Evolutionary conservation across 1,140 invertebrate genomes (phyloP).

Genomic region (Solen grandis): DNA sequence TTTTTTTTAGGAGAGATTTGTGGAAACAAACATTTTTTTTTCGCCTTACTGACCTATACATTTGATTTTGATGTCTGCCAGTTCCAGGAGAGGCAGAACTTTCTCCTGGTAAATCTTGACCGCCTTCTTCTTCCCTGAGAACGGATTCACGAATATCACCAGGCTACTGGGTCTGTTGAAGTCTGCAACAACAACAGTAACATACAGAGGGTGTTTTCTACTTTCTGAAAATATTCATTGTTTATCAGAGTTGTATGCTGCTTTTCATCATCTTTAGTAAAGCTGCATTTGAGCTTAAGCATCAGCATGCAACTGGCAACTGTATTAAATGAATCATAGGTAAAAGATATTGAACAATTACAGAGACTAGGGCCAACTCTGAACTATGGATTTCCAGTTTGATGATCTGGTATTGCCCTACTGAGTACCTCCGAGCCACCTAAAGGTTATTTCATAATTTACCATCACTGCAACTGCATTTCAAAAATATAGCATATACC

Average conservation of each 20-base stretch:
- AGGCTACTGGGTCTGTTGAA: conserved; percentile 36
- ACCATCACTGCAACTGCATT: too few species aligned
- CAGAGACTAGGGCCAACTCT: too few species aligned
- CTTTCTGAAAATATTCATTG: background rate
- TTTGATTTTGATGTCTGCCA: conserved; percentile 35
- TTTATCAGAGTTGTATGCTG: background rate
- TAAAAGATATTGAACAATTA: background rate
- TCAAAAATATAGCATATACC: too few species aligned
- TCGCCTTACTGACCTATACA: conserved; percentile 48
- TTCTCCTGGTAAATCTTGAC: conserved; percentile 88
- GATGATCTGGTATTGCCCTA: too few species aligned
- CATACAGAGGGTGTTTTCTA: background rate
- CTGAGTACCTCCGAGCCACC: too few species aligned
- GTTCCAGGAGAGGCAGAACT: conserved; percentile 83
- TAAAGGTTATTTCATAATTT: too few species aligned
- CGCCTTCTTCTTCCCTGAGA: conserved; percentile 85
- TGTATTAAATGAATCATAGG: background rate
- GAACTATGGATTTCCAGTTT: too few species aligned
- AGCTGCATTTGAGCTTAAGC: background rate
- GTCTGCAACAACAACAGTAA: background rate
- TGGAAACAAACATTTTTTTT: too few species aligned
- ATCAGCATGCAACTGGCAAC: background rate
- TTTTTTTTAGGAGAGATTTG: too few species aligned
- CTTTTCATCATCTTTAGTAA: background rate
- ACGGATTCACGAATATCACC: conserved; percentile 38